Base-by-base conservation (phyloP, 2,888 invertebrate genomes). In the Metallyticus violacea region DNA sequence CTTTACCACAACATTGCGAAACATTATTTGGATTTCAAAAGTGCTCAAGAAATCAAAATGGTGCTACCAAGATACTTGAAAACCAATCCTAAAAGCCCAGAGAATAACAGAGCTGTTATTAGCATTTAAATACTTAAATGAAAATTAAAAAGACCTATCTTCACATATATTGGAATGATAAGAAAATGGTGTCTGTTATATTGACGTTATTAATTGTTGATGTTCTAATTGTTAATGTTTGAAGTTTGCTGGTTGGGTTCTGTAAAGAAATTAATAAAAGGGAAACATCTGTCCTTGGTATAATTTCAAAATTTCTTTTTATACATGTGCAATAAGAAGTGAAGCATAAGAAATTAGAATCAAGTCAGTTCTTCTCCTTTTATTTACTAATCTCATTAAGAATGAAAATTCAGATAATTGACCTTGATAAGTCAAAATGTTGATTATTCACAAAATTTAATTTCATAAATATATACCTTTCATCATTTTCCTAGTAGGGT, bases 11-110 rank as follows among this genome's bases (percentile, higher is more conserved):
- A 84, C 28, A 81, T n/a, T 85, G 28, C 82, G 85, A 85, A 77
- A 81, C 81, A 78, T 86, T 76, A 26, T 22, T 79, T 86, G 87
- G 86, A 88, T 86, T 82, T 87, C 87, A 87, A 88, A 88, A 87
- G 87, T 88, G 88, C 88, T 88, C 88, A 88, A 88, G 86, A 86
- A 88, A 88, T 88, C 88, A 87, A 87, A 85, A 88, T 87, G 88
- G 88, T 88, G 88, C 88, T 88, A 88, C 88, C 86, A 62, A 62
- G 40, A 62, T 62, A 62, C 40, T 62, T 62, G 40, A 62, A 62
- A 62, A 62, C 22, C 9, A 22, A 62, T 62, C 40, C 40, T 62
- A 9, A n/a, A n/a, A 62, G 40, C 40, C 40, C 15, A 62, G 40
- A 62, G 40, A 62, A 62, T 22, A 15, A 4, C 40, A 62, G 15